Evolutionary conservation across 64 coral and sea anemone species (phyloP).

Genomic region (Dendrophyllia cribrosa): DNA sequence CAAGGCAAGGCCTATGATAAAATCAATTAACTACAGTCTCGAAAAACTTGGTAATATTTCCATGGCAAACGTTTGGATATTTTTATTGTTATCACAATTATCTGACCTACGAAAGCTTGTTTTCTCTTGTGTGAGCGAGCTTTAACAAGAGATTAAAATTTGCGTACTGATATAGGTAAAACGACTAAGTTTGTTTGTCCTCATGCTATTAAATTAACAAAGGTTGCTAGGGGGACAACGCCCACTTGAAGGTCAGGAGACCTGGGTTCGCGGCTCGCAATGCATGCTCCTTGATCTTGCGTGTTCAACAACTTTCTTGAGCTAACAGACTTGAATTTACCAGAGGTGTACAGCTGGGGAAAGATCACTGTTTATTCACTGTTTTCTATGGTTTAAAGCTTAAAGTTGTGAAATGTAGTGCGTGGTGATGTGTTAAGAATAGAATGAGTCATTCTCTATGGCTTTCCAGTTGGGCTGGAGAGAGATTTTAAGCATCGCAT

Average conservation of each 20-base stretch:
- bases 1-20: too few species aligned
- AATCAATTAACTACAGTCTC: too few species aligned
- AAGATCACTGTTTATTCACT: background rate
- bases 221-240: slow-evolving; percentile 79
- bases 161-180: too few species aligned
- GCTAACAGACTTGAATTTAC: slow-evolving; percentile 23
- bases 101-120: too few species aligned
- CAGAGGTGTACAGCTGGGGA: background rate
- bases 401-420: slow-evolving; percentile 18
- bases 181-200: too few species aligned
- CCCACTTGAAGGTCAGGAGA: slow-evolving; percentile 50
- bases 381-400: background rate
- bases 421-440: slow-evolving; percentile 5
- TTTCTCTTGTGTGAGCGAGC: too few species aligned
- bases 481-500: slow-evolving; percentile 29
- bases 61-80: too few species aligned
- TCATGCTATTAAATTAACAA: background rate
- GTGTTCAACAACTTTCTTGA: slow-evolving; percentile 61
- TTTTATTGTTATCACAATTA: too few species aligned
- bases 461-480: slow-evolving; percentile 11
- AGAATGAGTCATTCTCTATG: slow-evolving; percentile 18
- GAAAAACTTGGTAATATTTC: too few species aligned
- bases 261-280: slow-evolving; percentile 44
- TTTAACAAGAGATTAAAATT: too few species aligned
- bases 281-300: slow-evolving; percentile 68